These are phyloP conservation scores for Melitaea athalia DNA, from an alignment of 2,888 invertebrate genomes.

Conservation along the genomic window DNA sequence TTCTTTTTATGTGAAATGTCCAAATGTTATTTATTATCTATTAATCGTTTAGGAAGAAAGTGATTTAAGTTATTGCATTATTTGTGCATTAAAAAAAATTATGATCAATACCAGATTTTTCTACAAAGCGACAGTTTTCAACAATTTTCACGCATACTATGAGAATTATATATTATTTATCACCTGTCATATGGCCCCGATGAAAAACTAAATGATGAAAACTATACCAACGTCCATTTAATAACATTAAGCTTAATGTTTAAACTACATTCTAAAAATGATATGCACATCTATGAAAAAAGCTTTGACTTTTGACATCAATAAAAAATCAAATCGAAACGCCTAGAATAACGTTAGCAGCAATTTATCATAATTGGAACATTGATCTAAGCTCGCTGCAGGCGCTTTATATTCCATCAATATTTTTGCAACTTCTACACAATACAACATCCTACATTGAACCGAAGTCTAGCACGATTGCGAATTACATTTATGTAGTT, in stretches of 20 bases:
- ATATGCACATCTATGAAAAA: conserved; percentile 27
- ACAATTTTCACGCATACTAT: neutral
- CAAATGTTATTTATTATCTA: too few relatives aligned
- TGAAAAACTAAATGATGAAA: conserved; percentile 52
- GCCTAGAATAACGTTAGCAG: conserved; percentile 14
- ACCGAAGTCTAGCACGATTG: neutral
- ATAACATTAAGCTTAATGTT: conserved; percentile 24
- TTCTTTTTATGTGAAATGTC: too few relatives aligned
- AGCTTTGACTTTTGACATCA: conserved; percentile 2
- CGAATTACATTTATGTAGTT: neutral
- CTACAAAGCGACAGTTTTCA: too few relatives aligned
- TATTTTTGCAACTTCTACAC: neutral
- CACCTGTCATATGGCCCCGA: conserved; percentile 64
- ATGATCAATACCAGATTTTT: too few relatives aligned
- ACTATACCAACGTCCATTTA: conserved; percentile 26
- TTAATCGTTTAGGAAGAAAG: too few relatives aligned
- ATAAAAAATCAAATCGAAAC: conserved; percentile 5
- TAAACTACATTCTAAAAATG: conserved; percentile 31
- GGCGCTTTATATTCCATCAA: conserved; percentile 9
- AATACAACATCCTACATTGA: neutral
- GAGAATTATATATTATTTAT: conserved; percentile 41
- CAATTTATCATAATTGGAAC: conserved; percentile 1
- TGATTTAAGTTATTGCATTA: too few relatives aligned
- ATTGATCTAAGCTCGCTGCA: conserved; percentile 15
- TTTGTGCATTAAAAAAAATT: too few relatives aligned